Conservation (phyloP, 2,888 invertebrate genomes). For the Andrena trimmerana region DNA sequence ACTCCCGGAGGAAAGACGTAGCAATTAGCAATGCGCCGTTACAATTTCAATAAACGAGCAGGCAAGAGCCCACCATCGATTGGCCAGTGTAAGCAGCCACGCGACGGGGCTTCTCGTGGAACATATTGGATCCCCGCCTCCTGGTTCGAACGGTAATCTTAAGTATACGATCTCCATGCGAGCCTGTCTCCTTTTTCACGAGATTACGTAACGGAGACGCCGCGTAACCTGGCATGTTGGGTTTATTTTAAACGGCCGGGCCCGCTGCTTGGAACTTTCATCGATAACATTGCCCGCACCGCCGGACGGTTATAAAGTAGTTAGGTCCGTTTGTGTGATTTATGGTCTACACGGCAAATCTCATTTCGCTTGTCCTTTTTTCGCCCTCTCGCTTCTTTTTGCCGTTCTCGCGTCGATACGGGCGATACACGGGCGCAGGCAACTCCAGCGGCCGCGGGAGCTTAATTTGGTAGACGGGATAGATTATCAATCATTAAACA, state of each 20-base stretch:
- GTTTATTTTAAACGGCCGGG: conserved; percentile 63
- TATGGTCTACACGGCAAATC: conserved; percentile 64
- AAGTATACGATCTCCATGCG: conserved; percentile 51
- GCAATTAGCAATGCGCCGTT: neutral
- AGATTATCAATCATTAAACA: conserved; percentile 62
- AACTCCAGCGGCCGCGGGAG: conserved; percentile 3
- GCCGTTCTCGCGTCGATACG: neutral
- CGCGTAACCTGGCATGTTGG: conserved; percentile 26
- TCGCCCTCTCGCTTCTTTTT: neutral
- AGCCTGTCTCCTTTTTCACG: conserved; percentile 35
- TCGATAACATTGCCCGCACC: conserved; percentile 66
- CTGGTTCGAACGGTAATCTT: conserved; percentile 41
- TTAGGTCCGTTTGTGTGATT: conserved; percentile 69
- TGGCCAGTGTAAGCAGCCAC: conserved; percentile 22
- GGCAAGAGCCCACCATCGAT: conserved; percentile 4
- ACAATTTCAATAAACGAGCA: conserved; percentile 41
- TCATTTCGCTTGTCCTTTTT: conserved; percentile 51
- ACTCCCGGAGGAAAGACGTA: neutral
- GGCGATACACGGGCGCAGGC: conserved; percentile 7
- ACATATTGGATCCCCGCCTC: conserved; percentile 19
- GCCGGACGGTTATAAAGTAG: conserved; percentile 68
- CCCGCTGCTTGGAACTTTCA: conserved; percentile 61
- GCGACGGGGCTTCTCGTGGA: conserved; percentile 7
- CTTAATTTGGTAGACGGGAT: conserved; percentile 40
- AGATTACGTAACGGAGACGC: conserved; percentile 47